A percentile compares a stretch with the other conserved stretches of the same genome.
These are phyloP conservation scores for Cranoglanis bouderius DNA, from an alignment of 2,113 vertebrate species.

Conservation along the genomic window DNA sequence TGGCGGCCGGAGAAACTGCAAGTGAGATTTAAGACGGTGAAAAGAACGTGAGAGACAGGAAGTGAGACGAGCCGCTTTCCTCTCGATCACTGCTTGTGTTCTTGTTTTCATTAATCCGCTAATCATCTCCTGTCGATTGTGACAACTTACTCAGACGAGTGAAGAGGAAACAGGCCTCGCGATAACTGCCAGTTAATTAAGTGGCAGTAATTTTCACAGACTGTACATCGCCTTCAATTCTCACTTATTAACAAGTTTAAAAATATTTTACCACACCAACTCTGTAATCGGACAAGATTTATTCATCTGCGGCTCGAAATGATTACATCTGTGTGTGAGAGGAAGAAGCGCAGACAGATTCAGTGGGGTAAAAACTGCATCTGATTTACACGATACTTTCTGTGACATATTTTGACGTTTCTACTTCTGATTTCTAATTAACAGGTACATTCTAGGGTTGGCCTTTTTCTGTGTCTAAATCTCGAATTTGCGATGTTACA, in stretches of 20 bases:
- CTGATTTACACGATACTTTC: neutral
- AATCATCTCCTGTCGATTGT: constrained; percentile 1
- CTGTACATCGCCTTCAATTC: neutral
- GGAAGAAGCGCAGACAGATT: neutral
- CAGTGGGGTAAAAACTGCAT: too few species aligned
- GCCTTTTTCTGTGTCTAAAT: neutral
- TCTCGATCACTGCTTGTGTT: constrained; percentile 20
- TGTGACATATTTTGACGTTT: neutral
- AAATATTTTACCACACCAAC: constrained; percentile 12
- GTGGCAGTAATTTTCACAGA: constrained; percentile 18
- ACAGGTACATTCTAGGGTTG: neutral
- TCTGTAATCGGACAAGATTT: neutral
- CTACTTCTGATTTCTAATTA: neutral
- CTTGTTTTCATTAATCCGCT: constrained; percentile 20
- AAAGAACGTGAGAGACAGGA: neutral
- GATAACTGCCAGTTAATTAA: constrained; percentile 35
- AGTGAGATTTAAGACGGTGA: neutral
- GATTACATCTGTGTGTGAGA: neutral
- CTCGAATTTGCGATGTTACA: too few species aligned
- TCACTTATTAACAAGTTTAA: constrained; percentile 7
- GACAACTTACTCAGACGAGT: neutral
- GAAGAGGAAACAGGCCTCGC: constrained; percentile 18
- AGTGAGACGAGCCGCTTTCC: neutral
- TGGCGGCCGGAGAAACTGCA: constrained; percentile 41
- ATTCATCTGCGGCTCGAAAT: neutral